Evolutionary conservation across 2,888 invertebrate species (phyloP), one percentile per base, ranked within the genome.

Genomic region (Scaeva pyrastri): DNA sequence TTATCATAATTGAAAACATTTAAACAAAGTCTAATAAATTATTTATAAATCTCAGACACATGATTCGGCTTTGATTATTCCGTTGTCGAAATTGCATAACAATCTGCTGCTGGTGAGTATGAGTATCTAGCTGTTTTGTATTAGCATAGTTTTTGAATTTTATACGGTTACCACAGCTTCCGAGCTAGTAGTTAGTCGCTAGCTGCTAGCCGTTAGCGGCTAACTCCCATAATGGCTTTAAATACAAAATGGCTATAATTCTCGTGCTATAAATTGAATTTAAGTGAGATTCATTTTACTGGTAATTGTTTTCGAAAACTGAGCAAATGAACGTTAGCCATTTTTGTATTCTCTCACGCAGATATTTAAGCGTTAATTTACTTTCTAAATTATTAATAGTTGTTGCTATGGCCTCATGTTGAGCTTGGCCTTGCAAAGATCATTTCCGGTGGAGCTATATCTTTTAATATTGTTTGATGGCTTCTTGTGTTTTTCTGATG

Each of bases 11-110:
- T 77, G 60, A 55, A 80, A 85, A 62, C 64, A 77, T 70, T 76
- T 62, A 52, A 80, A 68, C 62, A 56, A 55, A 68, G 58, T 76
- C 62, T 73, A 85, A 85, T 85, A 85, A 85, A 85, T 85, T 85
- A 85, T 85, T 85, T 80, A 80, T 77, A 83, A 68, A 68, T 64
- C 36, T 41, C 48, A 60, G 70, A 71, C 5, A 21, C 12, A 41
- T 12, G 19, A 36, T 39, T 19, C 39, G 19, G n/a, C 36, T 56
- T 64, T 66, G 50, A 19, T 73, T 23, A 71, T 55, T 64, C 64
- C 56, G 12, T 31, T 60, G 48, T 48, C 41, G 50, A 50, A 68
- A 41, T 23, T 68, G 68, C 39, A 41, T 52, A 48, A 43, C 19
- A 16, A n/a, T 43, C 41, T 10, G n/a, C n/a, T n/a, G n/a, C 2